A percentile compares a stretch with the other conserved stretches of the same genome.
phyloP scores from a whole-genome alignment of 2,888 invertebrate genomes.

The Drosophila borealis region DNA sequence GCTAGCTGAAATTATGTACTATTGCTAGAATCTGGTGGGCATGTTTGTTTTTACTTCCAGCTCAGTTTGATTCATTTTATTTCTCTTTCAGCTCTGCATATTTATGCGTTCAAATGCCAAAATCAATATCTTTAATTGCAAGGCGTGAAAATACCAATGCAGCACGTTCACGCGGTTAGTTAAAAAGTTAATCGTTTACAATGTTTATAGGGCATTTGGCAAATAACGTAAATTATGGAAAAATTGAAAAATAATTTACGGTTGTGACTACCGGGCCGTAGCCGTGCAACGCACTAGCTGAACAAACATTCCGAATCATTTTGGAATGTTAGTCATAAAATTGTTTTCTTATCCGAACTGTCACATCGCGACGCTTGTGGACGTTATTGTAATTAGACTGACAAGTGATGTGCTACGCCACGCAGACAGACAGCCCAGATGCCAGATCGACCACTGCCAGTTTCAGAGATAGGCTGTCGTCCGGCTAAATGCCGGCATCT shows the following conservation, averaged over 20 bases:
- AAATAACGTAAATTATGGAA: conserved; percentile 29
- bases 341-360: conserved; percentile 44
- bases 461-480: conserved; percentile 51
- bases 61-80: conserved; percentile 11
- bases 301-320: conserved; percentile 5
- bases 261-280: conserved; percentile 12
- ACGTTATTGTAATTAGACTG: conserved; percentile 65
- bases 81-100: conserved; percentile 15
- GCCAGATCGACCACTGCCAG: conserved; percentile 29
- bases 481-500: conserved; percentile 57
- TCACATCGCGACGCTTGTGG: conserved; percentile 49
- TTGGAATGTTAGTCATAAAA: conserved; percentile 43
- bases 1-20: conserved; percentile 15
- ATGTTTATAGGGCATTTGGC: conserved; percentile 14
- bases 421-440: conserved; percentile 15
- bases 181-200: conserved; percentile 47
- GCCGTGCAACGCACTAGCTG: background rate
- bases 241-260: conserved; percentile 32
- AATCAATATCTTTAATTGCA: conserved; percentile 68
- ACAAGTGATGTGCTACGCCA: conserved; percentile 60
- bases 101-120: conserved; percentile 53
- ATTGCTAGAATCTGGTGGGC: conserved; percentile 7
- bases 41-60: conserved; percentile 28
- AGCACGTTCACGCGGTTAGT: conserved; percentile 52
- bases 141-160: conserved; percentile 53